phyloP scores from a whole-genome alignment of 1,140 invertebrate genomes.

The Melipona quadrifasciata region DNA sequence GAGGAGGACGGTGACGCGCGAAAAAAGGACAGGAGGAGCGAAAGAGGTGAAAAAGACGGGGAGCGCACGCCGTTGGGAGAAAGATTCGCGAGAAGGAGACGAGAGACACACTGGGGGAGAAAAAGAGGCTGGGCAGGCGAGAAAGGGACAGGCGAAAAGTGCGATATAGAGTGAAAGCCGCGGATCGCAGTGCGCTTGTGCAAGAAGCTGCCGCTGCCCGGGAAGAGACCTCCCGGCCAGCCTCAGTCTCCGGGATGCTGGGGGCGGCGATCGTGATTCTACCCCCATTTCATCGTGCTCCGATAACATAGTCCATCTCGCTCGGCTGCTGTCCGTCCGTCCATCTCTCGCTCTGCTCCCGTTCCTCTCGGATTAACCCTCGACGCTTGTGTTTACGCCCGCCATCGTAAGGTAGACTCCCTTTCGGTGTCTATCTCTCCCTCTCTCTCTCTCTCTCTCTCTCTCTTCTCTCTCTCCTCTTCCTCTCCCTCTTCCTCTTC shows the following conservation, averaged over 20 bases:
- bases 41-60: conserved; percentile 30
- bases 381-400: background rate
- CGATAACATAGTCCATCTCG: conserved; percentile 69
- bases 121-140: background rate
- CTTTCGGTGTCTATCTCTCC: conserved; percentile 37
- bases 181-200: conserved; percentile 77
- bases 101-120: background rate
- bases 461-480: conserved; percentile 34
- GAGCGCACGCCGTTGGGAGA: background rate
- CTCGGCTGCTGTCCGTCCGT: conserved; percentile 46
- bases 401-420: conserved; percentile 32
- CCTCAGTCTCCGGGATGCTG: conserved; percentile 84
- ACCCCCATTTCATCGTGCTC: conserved; percentile 85
- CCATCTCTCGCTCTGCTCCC: conserved; percentile 36
- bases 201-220: conserved; percentile 80
- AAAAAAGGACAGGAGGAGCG: conserved; percentile 6
- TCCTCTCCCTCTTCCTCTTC: conserved; percentile 10
- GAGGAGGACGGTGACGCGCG: no score
- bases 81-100: background rate
- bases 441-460: conserved; percentile 6
- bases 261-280: conserved; percentile 91
- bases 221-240: conserved; percentile 80
- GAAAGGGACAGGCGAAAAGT: conserved; percentile 40
- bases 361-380: conserved; percentile 52
- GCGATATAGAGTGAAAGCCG: conserved; percentile 58